Conservation (phyloP, 1,140 invertebrate genomes). For the Fopius arisanus region DNA sequence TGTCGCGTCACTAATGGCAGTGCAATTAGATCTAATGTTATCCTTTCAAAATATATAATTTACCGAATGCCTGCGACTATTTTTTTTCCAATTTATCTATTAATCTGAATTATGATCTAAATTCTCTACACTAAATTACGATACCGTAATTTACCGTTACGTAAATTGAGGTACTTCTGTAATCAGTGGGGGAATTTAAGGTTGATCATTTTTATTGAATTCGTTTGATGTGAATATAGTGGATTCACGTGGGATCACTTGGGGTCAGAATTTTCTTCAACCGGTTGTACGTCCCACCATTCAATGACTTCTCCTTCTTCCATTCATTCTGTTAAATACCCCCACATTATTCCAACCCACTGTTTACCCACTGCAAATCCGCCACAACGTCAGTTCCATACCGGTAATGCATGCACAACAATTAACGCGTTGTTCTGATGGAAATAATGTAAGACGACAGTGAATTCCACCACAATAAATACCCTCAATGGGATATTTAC, state of each 20-base stretch:
- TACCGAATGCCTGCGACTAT: not conserved
- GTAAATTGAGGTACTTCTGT: too few species aligned
- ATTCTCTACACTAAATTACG: too few species aligned
- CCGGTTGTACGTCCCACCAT: slow-evolving; percentile 1
- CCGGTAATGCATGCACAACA: not conserved
- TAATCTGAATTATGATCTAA: too few species aligned
- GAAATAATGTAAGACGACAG: not conserved
- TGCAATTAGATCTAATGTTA: not conserved
- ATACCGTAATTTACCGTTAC: too few species aligned
- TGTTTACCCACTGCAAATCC: not conserved
- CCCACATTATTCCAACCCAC: not conserved
- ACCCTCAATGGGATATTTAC: too few species aligned
- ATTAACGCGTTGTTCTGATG: not conserved
- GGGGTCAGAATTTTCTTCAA: not conserved
- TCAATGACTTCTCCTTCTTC: not conserved
- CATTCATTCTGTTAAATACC: not conserved
- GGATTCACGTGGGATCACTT: not conserved
- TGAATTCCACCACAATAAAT: too few species aligned
- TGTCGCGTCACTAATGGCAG: not conserved
- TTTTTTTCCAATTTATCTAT: too few species aligned
- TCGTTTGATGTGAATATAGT: not conserved
- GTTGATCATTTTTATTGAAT: too few species aligned
- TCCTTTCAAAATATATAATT: not conserved
- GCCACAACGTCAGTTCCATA: not conserved
- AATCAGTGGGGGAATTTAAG: too few species aligned